Evolutionary conservation across 1,140 invertebrate species (phyloP), one percentile per base, ranked within the genome.

Genomic region (Battus philenor): DNA sequence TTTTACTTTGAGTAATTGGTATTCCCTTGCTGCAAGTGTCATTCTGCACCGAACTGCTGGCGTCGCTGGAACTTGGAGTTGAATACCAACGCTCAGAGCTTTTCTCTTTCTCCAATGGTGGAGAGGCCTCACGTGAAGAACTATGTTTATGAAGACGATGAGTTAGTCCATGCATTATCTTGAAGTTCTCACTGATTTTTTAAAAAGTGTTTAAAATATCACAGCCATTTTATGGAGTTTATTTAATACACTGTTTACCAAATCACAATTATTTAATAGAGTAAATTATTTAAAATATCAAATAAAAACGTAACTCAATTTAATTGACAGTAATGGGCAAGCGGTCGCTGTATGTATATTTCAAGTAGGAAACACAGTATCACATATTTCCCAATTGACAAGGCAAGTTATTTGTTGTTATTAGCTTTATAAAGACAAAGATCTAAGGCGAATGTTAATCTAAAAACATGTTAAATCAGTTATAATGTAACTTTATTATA

Each of bases 131-230:
- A 16, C 71, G 59, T 4, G 71, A 70, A 26, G 10, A 24, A 9
- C 20, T 26, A 17, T 78, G 66, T 59, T 78, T 80, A 34, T 78
- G 69, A 2, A 81, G 44, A 50, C 77, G 78, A 53, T 81, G 63
- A 12, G 76, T 38, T 2, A 84, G 45, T 1, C 76, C 69, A 50
- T 80, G 76, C 80, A 84, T 84, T 47, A 59, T 44, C 12, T 9
- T 9, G 6, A 43, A 16, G 10, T 54, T 12, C 44, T 30, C 17
- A 8, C 20, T 22, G 20, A 3, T 8, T 8, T 8, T 22, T 22
- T 4, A 3, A 8, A 22, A n/a, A n/a, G n/a, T n/a, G n/a, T n/a
- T n/a, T n/a, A n/a, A n/a, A n/a, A n/a, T n/a, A n/a, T n/a, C n/a
- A n/a, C n/a, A n/a, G n/a, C n/a, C n/a, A n/a, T n/a, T n/a, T n/a